Conservation (phyloP, 2,113 vertebrate species). For the Aplodontia rufa region DNA sequence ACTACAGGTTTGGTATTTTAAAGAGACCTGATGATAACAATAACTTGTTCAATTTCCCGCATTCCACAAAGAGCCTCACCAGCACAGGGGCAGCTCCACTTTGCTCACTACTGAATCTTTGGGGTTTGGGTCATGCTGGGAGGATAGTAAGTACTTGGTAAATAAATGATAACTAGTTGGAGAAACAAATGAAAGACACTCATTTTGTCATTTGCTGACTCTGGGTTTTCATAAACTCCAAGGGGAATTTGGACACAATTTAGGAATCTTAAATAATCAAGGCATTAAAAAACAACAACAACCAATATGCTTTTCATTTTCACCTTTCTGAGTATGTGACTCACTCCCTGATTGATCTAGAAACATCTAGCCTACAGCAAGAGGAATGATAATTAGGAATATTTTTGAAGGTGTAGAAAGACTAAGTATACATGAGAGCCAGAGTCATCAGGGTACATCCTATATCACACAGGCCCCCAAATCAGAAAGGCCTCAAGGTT, state of each 20-base stretch:
- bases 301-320: background rate
- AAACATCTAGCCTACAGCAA: background rate
- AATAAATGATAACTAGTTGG: background rate
- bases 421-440: accelerated
- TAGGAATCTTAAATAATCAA: background rate
- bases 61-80: background rate
- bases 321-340: background rate
- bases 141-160: background rate
- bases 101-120: background rate
- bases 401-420: background rate
- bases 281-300: background rate
- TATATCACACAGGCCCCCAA: accelerated
- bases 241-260: background rate
- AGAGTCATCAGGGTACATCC: accelerated
- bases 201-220: background rate
- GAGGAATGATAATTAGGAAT: background rate
- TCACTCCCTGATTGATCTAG: background rate
- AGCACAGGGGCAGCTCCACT: background rate
- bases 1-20: no score
- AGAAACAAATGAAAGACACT: background rate
- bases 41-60: background rate
- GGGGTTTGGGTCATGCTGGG: background rate
- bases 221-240: background rate
- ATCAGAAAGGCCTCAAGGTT: background rate
- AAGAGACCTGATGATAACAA: no score